A percentile compares a stretch with the other conserved stretches of the same genome.
Conservation (phyloP, 2,797 vertebrate species). For the Lateolabrax maculatus region DNA sequence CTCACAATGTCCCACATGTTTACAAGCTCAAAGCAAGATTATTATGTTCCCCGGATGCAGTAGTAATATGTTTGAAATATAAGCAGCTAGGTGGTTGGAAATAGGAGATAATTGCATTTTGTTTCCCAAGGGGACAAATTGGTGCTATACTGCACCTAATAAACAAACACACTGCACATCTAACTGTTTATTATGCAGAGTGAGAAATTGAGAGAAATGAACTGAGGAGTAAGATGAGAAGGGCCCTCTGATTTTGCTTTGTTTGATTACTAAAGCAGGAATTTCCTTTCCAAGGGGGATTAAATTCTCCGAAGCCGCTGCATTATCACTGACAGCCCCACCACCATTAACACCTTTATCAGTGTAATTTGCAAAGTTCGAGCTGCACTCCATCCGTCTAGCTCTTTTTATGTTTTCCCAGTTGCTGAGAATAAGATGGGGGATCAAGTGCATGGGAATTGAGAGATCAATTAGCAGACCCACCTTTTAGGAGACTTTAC, state of each 20-base stretch:
- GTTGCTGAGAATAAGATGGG: conserved; percentile 12
- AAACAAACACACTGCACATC: conserved; percentile 51
- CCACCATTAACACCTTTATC: conserved; percentile 51
- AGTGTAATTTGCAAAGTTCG: conserved; percentile 33
- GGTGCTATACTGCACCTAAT: conserved; percentile 25
- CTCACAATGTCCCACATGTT: conserved; percentile 13
- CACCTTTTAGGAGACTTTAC: conserved; percentile 40
- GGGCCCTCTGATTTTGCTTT: conserved; percentile 41
- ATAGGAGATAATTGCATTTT: conserved; percentile 57
- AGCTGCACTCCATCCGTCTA: conserved; percentile 7
- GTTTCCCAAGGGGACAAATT: conserved; percentile 9
- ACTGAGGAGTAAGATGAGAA: conserved; percentile 36
- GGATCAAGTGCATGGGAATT: conserved; percentile 60
- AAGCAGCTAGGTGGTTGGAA: conserved; percentile 29
- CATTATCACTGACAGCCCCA: conserved; percentile 33
- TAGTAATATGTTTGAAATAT: conserved; percentile 40
- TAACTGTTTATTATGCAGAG: conserved; percentile 44
- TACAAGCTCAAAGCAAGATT: conserved; percentile 27
- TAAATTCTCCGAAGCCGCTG: conserved; percentile 19
- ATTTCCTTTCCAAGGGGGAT: conserved; percentile 44
- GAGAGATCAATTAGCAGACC: conserved; percentile 72
- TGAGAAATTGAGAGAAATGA: conserved; percentile 32
- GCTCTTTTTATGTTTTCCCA: conserved; percentile 51
- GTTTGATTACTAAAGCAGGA: conserved; percentile 54
- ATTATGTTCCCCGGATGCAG: conserved; percentile 23